phyloP scores from a whole-genome alignment of 2,888 invertebrate species.

The Eupsilia transversa region DNA sequence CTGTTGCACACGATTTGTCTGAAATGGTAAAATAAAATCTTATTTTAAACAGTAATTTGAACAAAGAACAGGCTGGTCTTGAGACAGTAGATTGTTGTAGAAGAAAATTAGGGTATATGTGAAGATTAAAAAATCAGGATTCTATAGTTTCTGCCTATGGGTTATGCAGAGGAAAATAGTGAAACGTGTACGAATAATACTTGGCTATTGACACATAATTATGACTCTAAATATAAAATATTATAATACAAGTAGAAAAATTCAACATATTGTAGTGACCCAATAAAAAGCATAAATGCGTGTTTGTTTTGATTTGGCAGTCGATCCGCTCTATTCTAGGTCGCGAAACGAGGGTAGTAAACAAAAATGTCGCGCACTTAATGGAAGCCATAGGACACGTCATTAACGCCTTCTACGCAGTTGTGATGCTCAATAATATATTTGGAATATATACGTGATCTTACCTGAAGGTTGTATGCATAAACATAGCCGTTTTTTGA shows the following conservation, averaged over 20 bases:
- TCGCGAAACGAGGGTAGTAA: conserved; percentile 85
- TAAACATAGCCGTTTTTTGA: conserved; percentile 94
- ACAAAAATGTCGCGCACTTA: conserved; percentile 79
- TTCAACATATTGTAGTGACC: conserved; percentile 34
- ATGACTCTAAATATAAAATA: background rate
- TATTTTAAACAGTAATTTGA: background rate
- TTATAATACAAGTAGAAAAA: conserved; percentile 11
- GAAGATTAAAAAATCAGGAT: conserved; percentile 1
- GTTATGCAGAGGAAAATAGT: background rate
- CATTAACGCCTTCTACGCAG: conserved; percentile 68
- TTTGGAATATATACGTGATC: conserved; percentile 76
- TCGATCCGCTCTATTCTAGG: conserved; percentile 78
- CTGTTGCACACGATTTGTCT: conserved; percentile 93
- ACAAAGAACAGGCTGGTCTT: background rate
- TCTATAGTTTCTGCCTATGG: background rate
- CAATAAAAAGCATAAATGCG: conserved; percentile 51
- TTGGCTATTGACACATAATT: background rate
- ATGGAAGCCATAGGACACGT: conserved; percentile 66
- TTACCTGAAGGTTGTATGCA: conserved; percentile 95
- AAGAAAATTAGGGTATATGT: background rate
- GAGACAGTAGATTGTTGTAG: background rate
- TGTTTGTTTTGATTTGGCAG: conserved; percentile 63
- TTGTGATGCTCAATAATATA: conserved; percentile 71
- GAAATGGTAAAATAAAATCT: conserved; percentile 72
- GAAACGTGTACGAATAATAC: background rate